These are phyloP conservation scores for Sebastolobus alascanus DNA, from an alignment of 2,797 vertebrate genomes.

Conservation along the genomic window DNA sequence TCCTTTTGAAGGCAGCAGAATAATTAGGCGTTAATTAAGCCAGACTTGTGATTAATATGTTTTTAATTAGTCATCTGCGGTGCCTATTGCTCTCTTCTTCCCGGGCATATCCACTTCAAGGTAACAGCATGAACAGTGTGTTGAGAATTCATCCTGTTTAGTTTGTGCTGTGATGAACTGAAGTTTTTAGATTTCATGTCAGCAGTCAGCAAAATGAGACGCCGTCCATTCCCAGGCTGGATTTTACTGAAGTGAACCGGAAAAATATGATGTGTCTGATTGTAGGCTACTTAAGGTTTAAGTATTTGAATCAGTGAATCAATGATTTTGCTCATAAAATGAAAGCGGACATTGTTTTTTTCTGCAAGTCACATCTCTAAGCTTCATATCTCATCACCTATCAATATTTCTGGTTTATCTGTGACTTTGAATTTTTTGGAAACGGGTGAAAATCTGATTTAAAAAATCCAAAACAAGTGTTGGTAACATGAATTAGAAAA, in stretches of 20 bases:
- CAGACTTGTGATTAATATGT: constrained; percentile 15
- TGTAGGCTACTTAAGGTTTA: not conserved
- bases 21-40: constrained; percentile 30
- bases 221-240: not conserved
- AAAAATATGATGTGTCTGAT: not conserved
- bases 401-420: not conserved
- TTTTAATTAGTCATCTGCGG: constrained; percentile 36
- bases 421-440: not conserved
- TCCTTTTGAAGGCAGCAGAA: not conserved
- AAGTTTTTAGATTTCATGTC: not conserved
- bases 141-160: not conserved
- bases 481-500: not conserved
- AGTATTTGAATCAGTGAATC: not conserved
- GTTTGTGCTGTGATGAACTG: not conserved
- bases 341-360: not conserved
- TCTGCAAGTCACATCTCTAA: not conserved
- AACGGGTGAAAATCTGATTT: not conserved
- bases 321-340: not conserved
- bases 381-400: not conserved
- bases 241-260: not conserved
- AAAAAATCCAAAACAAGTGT: not conserved
- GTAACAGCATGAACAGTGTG: constrained; percentile 24
- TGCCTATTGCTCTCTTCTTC: not conserved
- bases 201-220: not conserved
- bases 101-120: constrained; percentile 7